phyloP scores from a whole-genome alignment of 2,888 invertebrate species.

The Tholera decimalis region DNA sequence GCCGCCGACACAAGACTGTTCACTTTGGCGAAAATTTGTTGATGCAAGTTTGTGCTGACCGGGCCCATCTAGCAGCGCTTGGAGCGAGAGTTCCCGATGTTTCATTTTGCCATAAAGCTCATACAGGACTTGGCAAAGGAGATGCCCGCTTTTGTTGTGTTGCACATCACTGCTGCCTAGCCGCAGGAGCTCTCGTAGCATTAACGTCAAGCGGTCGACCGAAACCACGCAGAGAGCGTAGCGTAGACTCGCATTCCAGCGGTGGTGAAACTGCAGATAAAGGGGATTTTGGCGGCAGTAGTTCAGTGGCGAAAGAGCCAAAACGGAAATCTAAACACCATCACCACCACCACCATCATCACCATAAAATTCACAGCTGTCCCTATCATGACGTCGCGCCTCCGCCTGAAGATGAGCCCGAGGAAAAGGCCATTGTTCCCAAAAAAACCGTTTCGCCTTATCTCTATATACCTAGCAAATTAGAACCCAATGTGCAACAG shows the following conservation, averaged over 20 bases:
- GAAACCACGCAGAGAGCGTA: constrained; percentile 83
- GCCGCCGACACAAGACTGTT: constrained; percentile 95
- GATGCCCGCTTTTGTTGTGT: constrained; percentile 88
- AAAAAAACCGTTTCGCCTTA: constrained; percentile 90
- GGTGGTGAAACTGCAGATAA: constrained; percentile 87
- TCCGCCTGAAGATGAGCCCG: constrained; percentile 82
- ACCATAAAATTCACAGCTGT: constrained; percentile 86
- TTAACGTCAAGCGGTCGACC: constrained; percentile 83
- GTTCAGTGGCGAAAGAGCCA: constrained; percentile 74
- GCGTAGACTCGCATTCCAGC: constrained; percentile 88
- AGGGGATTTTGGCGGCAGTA: constrained; percentile 79
- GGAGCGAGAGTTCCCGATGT: constrained; percentile 89
- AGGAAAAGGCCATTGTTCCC: constrained; percentile 80
- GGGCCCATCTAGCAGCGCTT: constrained; percentile 89
- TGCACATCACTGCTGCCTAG: constrained; percentile 89
- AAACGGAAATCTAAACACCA: constrained; percentile 84
- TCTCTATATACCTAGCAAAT: constrained; percentile 89
- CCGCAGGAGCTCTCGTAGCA: constrained; percentile 84
- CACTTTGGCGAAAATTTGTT: constrained; percentile 95
- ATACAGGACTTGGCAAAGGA: constrained; percentile 84
- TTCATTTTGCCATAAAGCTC: constrained; percentile 88
- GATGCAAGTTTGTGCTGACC: constrained; percentile 94
- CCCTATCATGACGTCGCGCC: constrained; percentile 85
- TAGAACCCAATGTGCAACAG: constrained; percentile 95
- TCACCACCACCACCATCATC: constrained; percentile 85